Evolutionary conservation across 2,113 vertebrate species (phyloP).

Genomic region (Micromys minutus): DNA sequence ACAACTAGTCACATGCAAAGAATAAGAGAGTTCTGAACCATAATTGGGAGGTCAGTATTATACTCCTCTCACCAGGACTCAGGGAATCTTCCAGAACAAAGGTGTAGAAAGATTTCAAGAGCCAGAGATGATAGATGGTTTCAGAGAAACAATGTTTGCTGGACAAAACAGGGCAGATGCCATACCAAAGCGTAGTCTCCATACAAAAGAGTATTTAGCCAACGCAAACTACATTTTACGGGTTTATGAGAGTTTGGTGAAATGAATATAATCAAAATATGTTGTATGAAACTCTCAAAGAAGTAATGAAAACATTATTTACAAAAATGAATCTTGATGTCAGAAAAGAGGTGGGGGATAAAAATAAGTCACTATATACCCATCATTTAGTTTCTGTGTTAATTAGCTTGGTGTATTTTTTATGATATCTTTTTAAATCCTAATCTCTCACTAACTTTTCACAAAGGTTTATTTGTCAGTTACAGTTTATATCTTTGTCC

Average conservation of each 20-base stretch:
- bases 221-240: not conserved
- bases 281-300: not conserved
- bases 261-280: not conserved
- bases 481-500: not conserved
- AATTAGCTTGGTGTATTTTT: not conserved
- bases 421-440: not conserved
- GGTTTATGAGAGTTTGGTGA: not conserved
- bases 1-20: not conserved
- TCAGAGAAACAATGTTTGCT: not conserved
- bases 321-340: not conserved
- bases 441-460: not conserved
- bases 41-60: not conserved
- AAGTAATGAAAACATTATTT: not conserved
- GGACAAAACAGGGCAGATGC: not conserved
- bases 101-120: not conserved
- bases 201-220: not conserved
- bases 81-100: not conserved
- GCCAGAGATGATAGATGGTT: not conserved
- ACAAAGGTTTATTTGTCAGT: conserved; percentile 11
- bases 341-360: not conserved
- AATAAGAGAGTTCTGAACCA: not conserved
- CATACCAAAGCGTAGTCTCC: not conserved
- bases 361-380: not conserved
- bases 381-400: not conserved
- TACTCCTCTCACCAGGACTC: not conserved